A percentile compares a stretch with the other conserved stretches of the same genome.
phyloP scores from a whole-genome alignment of 2,113 vertebrate genomes.

The Cyanoderma ruficeps region DNA sequence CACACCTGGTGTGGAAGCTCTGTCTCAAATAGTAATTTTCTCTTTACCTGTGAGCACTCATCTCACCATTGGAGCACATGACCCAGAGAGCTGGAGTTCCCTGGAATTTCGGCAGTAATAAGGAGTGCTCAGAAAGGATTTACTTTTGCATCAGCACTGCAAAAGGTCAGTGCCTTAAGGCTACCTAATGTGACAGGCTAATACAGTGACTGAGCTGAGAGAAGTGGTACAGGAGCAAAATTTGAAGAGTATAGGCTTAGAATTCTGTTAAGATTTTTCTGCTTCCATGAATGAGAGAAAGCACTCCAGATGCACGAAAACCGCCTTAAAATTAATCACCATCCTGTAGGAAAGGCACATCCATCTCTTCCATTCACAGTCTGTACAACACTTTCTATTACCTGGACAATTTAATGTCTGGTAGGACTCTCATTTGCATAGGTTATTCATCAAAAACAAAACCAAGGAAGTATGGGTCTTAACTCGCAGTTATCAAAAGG shows the following conservation, averaged over 20 bases:
- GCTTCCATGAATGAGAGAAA: not conserved
- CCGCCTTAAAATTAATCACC: not conserved
- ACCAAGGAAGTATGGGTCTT: not conserved
- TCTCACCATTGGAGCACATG: not conserved
- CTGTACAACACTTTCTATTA: not conserved
- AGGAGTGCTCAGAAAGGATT: not conserved
- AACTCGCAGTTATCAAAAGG: not conserved
- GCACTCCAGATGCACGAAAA: not conserved
- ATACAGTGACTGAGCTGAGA: not conserved
- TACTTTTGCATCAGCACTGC: not conserved
- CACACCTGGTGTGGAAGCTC: slow-evolving; percentile 13
- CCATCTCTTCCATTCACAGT: not conserved
- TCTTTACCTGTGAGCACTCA: not conserved
- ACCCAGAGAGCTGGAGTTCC: not conserved
- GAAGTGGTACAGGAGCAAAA: not conserved
- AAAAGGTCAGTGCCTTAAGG: not conserved
- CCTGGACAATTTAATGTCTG: not conserved
- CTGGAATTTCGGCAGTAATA: not conserved
- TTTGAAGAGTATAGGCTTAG: not conserved
- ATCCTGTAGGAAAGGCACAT: not conserved
- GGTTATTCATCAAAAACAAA: not conserved
- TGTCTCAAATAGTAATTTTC: not conserved
- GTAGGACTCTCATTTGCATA: not conserved
- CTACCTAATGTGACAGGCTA: not conserved
- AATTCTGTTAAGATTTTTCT: not conserved